phyloP scores from a whole-genome alignment of 2,113 vertebrate species.

The Pipa parva region DNA sequence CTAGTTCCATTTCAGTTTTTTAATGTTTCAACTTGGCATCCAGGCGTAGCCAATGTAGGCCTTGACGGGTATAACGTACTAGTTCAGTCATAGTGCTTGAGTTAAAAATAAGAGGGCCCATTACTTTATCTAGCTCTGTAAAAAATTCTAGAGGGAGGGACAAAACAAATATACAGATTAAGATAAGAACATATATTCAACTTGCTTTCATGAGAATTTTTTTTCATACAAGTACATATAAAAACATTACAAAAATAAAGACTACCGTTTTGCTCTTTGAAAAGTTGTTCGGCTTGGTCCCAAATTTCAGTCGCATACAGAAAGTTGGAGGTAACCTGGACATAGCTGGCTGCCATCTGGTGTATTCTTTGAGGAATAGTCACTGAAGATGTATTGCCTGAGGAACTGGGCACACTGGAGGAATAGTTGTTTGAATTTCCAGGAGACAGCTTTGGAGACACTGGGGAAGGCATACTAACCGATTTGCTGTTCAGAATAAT shows the following conservation, averaged over 20 bases:
- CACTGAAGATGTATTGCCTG: slow-evolving; percentile 85
- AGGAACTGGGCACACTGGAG: slow-evolving; percentile 75
- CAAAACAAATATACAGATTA: too few species aligned
- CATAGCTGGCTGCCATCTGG: slow-evolving; percentile 98
- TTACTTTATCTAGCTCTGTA: slow-evolving; percentile 92
- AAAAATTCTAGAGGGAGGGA: slow-evolving; percentile 82
- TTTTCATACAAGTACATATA: too few species aligned
- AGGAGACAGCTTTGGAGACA: slow-evolving; percentile 93
- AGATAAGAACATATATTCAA: too few species aligned
- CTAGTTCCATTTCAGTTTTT: slow-evolving; percentile 58
- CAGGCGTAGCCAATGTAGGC: slow-evolving; percentile 92
- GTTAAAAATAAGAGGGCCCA: slow-evolving; percentile 94
- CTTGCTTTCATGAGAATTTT: too few species aligned
- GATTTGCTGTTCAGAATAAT: slow-evolving; percentile 74
- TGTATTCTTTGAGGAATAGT: slow-evolving; percentile 97
- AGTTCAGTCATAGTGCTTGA: slow-evolving; percentile 97
- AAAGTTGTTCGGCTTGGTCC: slow-evolving; percentile 96
- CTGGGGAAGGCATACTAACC: slow-evolving; percentile 91
- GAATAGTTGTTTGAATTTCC: slow-evolving; percentile 88
- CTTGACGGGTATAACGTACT: slow-evolving; percentile 94
- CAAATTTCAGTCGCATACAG: slow-evolving; percentile 96
- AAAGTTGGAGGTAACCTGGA: slow-evolving; percentile 97
- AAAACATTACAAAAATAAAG: too few species aligned
- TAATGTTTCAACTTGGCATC: slow-evolving; percentile 82
- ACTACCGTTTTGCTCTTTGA: slow-evolving; percentile 95